Conservation (phyloP, 1,140 invertebrate species). For the Rhopalosiphum padi region DNA sequence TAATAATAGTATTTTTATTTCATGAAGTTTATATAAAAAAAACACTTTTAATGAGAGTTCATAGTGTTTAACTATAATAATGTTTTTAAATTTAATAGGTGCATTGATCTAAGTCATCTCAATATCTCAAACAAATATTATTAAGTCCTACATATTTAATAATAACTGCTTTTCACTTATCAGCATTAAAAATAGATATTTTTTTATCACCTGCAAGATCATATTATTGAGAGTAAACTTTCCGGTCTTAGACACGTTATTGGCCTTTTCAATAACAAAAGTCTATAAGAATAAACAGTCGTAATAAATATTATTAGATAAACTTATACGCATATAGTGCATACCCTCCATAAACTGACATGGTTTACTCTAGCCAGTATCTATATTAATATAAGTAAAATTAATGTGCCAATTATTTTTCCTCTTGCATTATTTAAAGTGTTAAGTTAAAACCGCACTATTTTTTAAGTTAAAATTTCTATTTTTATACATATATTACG, state of each 20-base stretch:
- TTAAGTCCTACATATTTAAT: background rate
- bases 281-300: background rate
- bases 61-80: background rate
- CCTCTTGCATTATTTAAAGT: too few relatives aligned
- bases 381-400: too few relatives aligned
- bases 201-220: background rate
- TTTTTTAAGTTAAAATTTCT: background rate
- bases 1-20: background rate
- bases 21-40: background rate
- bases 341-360: background rate
- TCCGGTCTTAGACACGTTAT: background rate
- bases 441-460: background rate
- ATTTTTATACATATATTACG: too few relatives aligned
- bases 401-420: background rate
- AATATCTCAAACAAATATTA: background rate
- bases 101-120: background rate
- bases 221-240: background rate
- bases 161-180: background rate
- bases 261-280: background rate
- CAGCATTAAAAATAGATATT: background rate
- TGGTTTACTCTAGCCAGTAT: background rate
- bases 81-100: background rate
- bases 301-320: too few relatives aligned
- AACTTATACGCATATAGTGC: background rate
- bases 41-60: conserved; percentile 8